These are phyloP conservation scores for Dallia pectoralis DNA, from an alignment of 2,797 vertebrate species.

Conservation along the genomic window DNA sequence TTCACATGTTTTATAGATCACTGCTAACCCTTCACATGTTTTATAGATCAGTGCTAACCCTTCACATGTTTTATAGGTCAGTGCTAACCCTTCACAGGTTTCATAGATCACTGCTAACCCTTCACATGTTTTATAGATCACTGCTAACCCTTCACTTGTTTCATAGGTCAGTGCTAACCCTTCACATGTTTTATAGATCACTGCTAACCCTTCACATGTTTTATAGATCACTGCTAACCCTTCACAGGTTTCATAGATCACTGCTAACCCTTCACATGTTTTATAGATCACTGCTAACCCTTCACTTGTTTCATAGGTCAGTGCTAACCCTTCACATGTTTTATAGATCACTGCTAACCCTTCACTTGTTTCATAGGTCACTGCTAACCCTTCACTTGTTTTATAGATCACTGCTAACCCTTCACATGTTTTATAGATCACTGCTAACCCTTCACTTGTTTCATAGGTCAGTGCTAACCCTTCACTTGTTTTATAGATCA, in stretches of 20 bases:
- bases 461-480: slow-evolving; percentile 78
- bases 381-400: slow-evolving; percentile 26
- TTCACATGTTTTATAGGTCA: slow-evolving; percentile 74
- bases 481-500: not conserved
- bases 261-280: slow-evolving; percentile 25
- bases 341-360: too few relatives aligned
- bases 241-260: too few relatives aligned
- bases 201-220: slow-evolving; percentile 25
- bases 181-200: slow-evolving; percentile 74
- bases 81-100: slow-evolving; percentile 28
- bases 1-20: slow-evolving; percentile 74
- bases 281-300: too few relatives aligned
- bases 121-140: not conserved
- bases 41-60: slow-evolving; percentile 76
- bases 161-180: slow-evolving; percentile 78
- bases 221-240: too few relatives aligned
- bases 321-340: slow-evolving; percentile 26
- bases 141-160: too few relatives aligned
- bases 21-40: slow-evolving; percentile 25
- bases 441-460: too few relatives aligned
- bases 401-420: slow-evolving; percentile 76
- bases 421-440: not conserved
- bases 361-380: too few relatives aligned
- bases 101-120: slow-evolving; percentile 76
- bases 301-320: too few relatives aligned